phyloP scores from a whole-genome alignment of 2,113 vertebrate genomes.

The Tor tambroides region DNA sequence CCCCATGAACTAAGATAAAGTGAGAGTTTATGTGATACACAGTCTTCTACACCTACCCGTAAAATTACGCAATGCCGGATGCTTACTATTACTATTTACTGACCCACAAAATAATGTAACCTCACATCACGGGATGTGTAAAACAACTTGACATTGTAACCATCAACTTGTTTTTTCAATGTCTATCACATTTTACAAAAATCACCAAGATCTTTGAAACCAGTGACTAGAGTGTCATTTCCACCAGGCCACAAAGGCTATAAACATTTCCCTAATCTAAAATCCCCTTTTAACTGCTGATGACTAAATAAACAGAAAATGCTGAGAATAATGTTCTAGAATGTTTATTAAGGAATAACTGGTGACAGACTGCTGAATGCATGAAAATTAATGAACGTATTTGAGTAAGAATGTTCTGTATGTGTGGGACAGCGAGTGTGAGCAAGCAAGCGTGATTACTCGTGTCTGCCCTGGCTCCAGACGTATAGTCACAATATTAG shows the following conservation, averaged over 20 bases:
- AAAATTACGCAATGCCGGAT: neutral
- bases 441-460: neutral
- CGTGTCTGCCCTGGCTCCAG: neutral
- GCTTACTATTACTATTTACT: neutral
- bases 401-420: neutral
- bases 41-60: neutral
- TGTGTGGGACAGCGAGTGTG: neutral
- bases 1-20: neutral
- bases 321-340: neutral
- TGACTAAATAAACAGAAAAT: slow-evolving; percentile 1
- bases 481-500: neutral
- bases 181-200: neutral
- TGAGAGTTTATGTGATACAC: neutral
- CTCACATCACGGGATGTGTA: neutral
- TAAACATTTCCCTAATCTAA: slow-evolving; percentile 18
- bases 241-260: neutral
- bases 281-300: slow-evolving; percentile 43
- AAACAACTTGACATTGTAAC: neutral
- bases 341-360: neutral
- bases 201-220: neutral
- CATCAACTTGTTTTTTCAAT: neutral
- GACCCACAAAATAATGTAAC: neutral
- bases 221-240: slow-evolving; percentile 20
- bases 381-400: neutral
- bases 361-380: neutral